These are phyloP conservation scores for Pseudanteris insignis DNA, from an alignment of 2,888 invertebrate genomes.

Conservation along the genomic window DNA sequence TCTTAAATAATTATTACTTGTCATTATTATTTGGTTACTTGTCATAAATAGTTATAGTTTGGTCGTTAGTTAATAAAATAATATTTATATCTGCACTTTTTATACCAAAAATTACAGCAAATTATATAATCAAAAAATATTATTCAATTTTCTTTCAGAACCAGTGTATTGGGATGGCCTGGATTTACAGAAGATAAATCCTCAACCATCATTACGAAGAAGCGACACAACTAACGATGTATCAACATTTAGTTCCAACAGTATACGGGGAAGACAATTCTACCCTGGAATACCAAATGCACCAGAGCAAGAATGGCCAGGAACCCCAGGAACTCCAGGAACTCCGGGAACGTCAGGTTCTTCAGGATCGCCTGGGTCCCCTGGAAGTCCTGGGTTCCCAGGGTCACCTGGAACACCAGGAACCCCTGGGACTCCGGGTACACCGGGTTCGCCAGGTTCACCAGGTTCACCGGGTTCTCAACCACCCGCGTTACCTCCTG, in stretches of 20 bases:
- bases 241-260: constrained; percentile 21
- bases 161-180: constrained; percentile 52
- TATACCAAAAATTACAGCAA: too few relatives aligned
- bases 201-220: constrained; percentile 45
- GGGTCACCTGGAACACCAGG: constrained; percentile 47
- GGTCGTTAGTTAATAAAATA: too few relatives aligned
- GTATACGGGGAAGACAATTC: constrained; percentile 34
- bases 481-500: constrained; percentile 35
- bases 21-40: too few relatives aligned
- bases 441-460: constrained; percentile 12
- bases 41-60: too few relatives aligned
- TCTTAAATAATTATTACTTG: too few relatives aligned
- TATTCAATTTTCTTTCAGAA: too few relatives aligned
- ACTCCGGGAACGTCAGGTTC: constrained; percentile 30
- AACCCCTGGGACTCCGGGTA: constrained; percentile 37
- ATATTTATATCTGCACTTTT: too few relatives aligned
- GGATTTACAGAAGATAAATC: constrained; percentile 52
- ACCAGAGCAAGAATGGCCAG: constrained; percentile 40
- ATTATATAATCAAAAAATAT: too few relatives aligned
- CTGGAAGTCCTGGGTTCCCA: constrained; percentile 44
- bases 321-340: too few relatives aligned
- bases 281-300: constrained; percentile 56
- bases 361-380: constrained; percentile 44
- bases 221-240: constrained; percentile 29
- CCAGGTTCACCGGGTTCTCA: constrained; percentile 33